phyloP scores from a whole-genome alignment of 2,797 vertebrate genomes.

The Sebastes nivosus region DNA sequence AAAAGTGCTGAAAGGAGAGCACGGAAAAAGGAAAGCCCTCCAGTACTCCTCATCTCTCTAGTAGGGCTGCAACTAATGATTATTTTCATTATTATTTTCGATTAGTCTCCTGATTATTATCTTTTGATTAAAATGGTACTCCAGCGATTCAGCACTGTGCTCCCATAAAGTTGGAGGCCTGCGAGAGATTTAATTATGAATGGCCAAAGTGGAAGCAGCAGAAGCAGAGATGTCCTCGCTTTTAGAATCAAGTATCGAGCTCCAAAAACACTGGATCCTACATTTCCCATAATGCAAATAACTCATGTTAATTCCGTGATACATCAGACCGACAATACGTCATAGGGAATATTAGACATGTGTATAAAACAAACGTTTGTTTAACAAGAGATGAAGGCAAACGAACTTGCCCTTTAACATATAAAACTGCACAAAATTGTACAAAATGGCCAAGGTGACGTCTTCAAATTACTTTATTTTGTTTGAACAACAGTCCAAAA shows the following conservation, averaged over 20 bases:
- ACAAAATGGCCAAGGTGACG: not conserved
- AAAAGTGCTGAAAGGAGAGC: not conserved
- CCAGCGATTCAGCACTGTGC: not conserved
- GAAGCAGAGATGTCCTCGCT: not conserved
- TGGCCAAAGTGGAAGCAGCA: not conserved
- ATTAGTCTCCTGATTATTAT: constrained; percentile 16
- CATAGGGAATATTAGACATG: too few species aligned
- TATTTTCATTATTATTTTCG: constrained; percentile 2
- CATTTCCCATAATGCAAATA: not conserved
- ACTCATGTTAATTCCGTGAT: not conserved
- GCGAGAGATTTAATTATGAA: not conserved
- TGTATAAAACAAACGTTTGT: too few species aligned
- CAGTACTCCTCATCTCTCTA: not conserved
- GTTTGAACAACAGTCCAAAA: not conserved
- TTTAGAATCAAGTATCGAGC: not conserved
- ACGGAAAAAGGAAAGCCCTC: not conserved
- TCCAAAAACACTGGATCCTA: not conserved
- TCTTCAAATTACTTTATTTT: not conserved
- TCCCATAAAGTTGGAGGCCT: not conserved
- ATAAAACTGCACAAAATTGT: not conserved
- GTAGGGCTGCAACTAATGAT: not conserved
- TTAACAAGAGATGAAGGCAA: too few species aligned
- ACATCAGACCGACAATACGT: too few species aligned
- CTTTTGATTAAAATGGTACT: constrained; percentile 17
- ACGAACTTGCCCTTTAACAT: not conserved